phyloP scores from a whole-genome alignment of 2,113 vertebrate genomes.

The Syngnathus typhle region DNA sequence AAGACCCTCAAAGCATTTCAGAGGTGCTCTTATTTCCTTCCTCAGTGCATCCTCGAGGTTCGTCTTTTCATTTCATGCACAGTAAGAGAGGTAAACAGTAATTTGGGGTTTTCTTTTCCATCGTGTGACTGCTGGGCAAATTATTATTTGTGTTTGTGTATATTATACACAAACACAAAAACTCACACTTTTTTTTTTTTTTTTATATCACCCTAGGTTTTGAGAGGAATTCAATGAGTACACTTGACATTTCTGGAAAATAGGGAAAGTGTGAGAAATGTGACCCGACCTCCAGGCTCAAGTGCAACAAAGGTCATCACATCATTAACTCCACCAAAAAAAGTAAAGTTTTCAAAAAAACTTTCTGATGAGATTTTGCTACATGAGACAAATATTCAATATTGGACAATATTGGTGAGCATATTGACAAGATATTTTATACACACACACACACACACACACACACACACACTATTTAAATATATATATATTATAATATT shows the following conservation, averaged over 20 bases:
- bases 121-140: conserved; percentile 27
- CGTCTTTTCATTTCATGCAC: conserved; percentile 54
- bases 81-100: conserved; percentile 28
- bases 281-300: conserved; percentile 1
- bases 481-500: no score
- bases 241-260: conserved; percentile 15
- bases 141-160: no score
- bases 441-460: no score
- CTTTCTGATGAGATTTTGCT: not conserved
- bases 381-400: no score
- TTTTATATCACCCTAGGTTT: conserved; percentile 13
- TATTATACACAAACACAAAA: not conserved
- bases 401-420: no score
- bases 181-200: conserved; percentile 6
- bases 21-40: conserved; percentile 4
- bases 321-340: not conserved
- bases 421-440: no score
- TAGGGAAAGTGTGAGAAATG: conserved; percentile 6
- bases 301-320: not conserved
- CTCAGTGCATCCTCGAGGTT: conserved; percentile 23
- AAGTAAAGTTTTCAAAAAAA: not conserved
- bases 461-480: no score
- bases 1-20: conserved; percentile 8
- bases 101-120: conserved; percentile 16
- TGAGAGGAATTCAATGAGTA: conserved; percentile 31